Evolutionary conservation across 1,140 invertebrate genomes (phyloP), one percentile per base, ranked within the genome.

Genomic region (Formica exsecta): DNA sequence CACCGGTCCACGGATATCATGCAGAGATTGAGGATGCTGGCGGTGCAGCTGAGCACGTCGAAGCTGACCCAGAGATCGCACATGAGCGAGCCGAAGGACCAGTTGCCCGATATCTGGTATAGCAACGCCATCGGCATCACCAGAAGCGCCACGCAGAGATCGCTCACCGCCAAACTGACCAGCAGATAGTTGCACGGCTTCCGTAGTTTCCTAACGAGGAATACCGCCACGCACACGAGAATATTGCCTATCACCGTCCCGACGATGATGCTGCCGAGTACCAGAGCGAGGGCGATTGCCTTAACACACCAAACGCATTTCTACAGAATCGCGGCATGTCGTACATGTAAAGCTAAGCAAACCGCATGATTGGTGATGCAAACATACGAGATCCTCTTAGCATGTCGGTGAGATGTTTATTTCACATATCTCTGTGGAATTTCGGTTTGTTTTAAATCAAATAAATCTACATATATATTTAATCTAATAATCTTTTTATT

Each of bases 21-120:
- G 93, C 98, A 99, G 75, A 99, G 96, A 95, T 99, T 99, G 16
- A 99, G 95, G 88, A 99, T 99, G 89, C 98, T 98, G 41, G 98
- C 98, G 13, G 98, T 98, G 94, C 96, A 98, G 87, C 96, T 97
- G 77, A 97, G 96, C 51, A 97, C 98, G 94, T 97, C 98, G 93
- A 98, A 98, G 91, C 96, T 97, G 85, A 97, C 98, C 98, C 97
- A 97, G 93, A 98, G 96, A 93, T 98, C 98, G 95, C 98, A 99
- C 87, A 98, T 96, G 54, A 97, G 96, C 22, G 96, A 96, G 71
- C 98, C 98, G 86, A 98, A 98, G 86, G 97, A 97, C 98, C 98
- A 99, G 76, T 96, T 96, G 62, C 98, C 97, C 85, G 97, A 96
- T 91, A 97, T 97, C 94, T 97, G 97, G 93, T 97, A 98, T 74